Percentiles rank a stretch among this genome's conserved stretches.
Evolutionary conservation across 2,888 invertebrate species (phyloP).

Genomic region (Sarcophaga caerulescens): DNA sequence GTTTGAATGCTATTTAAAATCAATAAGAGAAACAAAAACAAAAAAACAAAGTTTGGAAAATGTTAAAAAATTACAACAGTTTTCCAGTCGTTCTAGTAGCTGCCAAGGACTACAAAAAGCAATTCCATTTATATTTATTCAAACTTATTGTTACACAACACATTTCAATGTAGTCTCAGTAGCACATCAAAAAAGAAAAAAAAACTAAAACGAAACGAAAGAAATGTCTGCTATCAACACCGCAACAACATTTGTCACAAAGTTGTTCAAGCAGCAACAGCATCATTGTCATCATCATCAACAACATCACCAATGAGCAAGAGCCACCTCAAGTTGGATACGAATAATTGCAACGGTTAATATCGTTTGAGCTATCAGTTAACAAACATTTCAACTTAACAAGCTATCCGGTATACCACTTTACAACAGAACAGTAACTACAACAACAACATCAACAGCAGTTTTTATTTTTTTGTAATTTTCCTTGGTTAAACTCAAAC

Average conservation of each 20-base stretch:
- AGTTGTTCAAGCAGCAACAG: constrained; percentile 14
- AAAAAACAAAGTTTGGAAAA: constrained; percentile 5
- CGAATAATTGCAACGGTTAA: constrained; percentile 19
- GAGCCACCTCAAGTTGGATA: constrained; percentile 8
- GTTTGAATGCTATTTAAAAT: constrained; percentile 62
- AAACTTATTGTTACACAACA: constrained; percentile 32
- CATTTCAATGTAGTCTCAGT: background rate
- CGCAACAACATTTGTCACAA: constrained; percentile 57
- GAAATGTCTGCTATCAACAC: constrained; percentile 30
- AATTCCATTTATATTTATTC: constrained; percentile 55
- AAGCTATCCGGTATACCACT: constrained; percentile 18
- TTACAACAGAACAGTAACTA: background rate
- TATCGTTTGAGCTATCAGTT: constrained; percentile 15
- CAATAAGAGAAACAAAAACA: constrained; percentile 13
- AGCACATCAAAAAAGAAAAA: constrained; percentile 1
- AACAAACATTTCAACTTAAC: constrained; percentile 31
- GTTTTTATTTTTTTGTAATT: background rate
- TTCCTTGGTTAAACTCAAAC: constrained; percentile 28
- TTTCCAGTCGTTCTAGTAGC: constrained; percentile 23
- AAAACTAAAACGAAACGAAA: background rate
- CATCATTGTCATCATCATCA: background rate
- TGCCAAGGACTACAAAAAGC: constrained; percentile 52
- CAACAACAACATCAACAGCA: background rate
- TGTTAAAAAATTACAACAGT: constrained; percentile 21
- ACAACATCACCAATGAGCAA: background rate